Conservation (phyloP, 2,888 invertebrate species). For the Tridacna crocea region DNA sequence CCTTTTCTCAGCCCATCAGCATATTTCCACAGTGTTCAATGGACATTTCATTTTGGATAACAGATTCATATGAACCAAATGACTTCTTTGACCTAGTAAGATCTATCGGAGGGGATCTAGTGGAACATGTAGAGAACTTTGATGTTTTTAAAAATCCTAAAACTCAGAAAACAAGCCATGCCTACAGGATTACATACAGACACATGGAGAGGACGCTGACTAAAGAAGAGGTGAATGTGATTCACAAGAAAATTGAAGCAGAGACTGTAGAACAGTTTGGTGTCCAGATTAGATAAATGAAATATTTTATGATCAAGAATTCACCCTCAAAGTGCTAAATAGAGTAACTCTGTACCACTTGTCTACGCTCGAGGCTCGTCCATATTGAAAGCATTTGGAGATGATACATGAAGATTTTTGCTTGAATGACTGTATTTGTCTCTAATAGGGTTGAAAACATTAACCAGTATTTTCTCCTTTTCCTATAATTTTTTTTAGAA, state of each 20-base stretch:
- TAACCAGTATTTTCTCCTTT: too few species aligned
- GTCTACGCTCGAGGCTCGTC: too few species aligned
- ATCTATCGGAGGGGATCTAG: slow-evolving; percentile 93
- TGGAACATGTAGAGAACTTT: slow-evolving; percentile 94
- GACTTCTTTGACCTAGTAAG: slow-evolving; percentile 94
- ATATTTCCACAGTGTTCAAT: slow-evolving; percentile 93
- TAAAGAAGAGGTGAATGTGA: slow-evolving; percentile 92
- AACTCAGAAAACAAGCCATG: slow-evolving; percentile 92
- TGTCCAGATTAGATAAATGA: slow-evolving; percentile 83
- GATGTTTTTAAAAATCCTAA: slow-evolving; percentile 95
- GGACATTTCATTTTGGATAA: slow-evolving; percentile 99
- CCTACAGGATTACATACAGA: slow-evolving; percentile 96
- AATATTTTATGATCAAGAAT: not conserved
- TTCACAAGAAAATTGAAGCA: slow-evolving; percentile 91
- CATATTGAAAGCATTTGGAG: too few species aligned
- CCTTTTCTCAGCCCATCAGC: slow-evolving; percentile 89
- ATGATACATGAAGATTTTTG: too few species aligned
- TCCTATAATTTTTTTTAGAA: too few species aligned
- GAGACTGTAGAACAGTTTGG: slow-evolving; percentile 85
- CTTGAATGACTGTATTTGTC: not conserved
- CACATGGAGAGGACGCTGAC: slow-evolving; percentile 95
- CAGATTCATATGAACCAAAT: slow-evolving; percentile 85
- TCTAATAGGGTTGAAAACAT: not conserved
- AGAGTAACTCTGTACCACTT: not conserved
- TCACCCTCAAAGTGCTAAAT: not conserved